Evolutionary conservation across 2,888 invertebrate genomes (phyloP).

Genomic region (Eustalomyia histrio): DNA sequence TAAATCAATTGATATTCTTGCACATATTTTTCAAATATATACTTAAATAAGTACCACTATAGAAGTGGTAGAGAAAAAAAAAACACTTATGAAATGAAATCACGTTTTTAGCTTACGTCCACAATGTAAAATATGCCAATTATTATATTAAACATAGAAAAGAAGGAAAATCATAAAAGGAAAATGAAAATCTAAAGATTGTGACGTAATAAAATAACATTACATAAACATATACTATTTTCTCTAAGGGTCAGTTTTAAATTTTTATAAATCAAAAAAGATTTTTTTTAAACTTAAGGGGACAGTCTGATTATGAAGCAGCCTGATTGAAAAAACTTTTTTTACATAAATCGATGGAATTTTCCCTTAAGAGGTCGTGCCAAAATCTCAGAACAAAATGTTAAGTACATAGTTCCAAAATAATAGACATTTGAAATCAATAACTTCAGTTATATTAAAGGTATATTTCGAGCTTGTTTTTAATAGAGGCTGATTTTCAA

Average conservation of each 20-base stretch:
- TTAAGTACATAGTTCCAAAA: no score
- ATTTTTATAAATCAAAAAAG: no score
- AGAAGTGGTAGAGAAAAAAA: constrained; percentile 8
- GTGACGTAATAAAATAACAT: constrained; percentile 46
- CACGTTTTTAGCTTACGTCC: constrained; percentile 57
- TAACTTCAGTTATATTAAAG: no score
- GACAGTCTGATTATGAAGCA: no score
- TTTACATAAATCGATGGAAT: no score
- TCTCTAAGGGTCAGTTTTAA: constrained; percentile 17
- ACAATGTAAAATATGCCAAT: constrained; percentile 54
- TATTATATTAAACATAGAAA: constrained; percentile 41
- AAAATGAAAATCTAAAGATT: constrained; percentile 46
- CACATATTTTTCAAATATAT: not conserved
- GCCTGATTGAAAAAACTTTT: no score
- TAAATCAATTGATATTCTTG: not conserved
- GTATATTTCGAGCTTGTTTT: no score
- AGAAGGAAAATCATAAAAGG: constrained; percentile 6
- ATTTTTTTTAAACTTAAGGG: no score
- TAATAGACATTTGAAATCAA: no score
- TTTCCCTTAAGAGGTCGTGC: no score
- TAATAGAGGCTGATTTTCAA: no score
- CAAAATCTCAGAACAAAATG: no score
- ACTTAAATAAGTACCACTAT: constrained; percentile 34
- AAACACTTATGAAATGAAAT: constrained; percentile 56
- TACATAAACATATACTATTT: not conserved